A percentile compares a stretch with the other conserved stretches of the same genome.
Conservation (phyloP, 2,113 vertebrate species). For the Notarius lentiginosus region DNA sequence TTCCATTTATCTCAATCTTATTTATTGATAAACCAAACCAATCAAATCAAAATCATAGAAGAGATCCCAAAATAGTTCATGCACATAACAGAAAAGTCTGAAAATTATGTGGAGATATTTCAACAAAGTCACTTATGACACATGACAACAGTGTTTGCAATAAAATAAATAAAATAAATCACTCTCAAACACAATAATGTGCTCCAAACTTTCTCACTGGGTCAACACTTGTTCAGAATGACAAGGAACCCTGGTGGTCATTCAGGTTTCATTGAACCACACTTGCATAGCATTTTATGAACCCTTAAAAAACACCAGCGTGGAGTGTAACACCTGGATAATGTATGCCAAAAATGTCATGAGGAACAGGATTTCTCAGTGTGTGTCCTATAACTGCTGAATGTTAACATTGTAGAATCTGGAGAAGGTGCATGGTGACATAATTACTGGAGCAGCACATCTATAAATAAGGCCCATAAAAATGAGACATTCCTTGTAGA, state of each 20-base stretch:
- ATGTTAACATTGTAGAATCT: constrained; percentile 4
- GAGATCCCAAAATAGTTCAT: neutral
- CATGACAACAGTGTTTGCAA: neutral
- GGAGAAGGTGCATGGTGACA: neutral
- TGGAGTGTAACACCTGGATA: neutral
- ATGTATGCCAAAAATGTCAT: neutral
- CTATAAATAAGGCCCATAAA: neutral
- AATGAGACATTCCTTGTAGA: neutral
- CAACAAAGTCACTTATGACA: neutral
- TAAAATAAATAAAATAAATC: neutral
- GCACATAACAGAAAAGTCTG: neutral
- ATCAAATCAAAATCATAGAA: neutral
- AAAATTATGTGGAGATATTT: neutral
- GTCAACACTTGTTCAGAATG: neutral
- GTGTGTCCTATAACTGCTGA: neutral
- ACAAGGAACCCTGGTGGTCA: neutral
- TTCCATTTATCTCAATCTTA: no score
- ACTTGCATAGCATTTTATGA: neutral
- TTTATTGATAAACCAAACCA: neutral
- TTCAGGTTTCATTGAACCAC: neutral
- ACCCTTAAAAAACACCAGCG: neutral
- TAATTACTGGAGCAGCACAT: constrained; percentile 6
- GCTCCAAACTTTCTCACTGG: neutral
- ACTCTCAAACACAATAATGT: neutral
- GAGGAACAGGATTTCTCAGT: neutral